Evolutionary conservation across 2,113 vertebrate species (phyloP).

Genomic region (Corythornis cristatus): DNA sequence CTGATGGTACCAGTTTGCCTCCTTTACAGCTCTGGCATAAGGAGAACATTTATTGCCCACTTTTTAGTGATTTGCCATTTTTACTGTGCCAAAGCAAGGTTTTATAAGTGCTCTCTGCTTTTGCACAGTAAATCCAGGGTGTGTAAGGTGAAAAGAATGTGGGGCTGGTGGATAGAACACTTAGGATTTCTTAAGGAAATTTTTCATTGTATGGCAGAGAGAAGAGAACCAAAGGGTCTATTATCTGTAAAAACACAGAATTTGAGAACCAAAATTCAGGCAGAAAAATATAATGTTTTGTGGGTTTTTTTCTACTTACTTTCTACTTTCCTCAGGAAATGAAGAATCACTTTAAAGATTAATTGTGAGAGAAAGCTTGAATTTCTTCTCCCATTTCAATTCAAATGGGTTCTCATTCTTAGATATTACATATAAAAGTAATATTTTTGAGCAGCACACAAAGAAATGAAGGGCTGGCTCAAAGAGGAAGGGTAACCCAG

Average conservation of each 20-base stretch:
- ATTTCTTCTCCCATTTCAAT: conserved; percentile 48
- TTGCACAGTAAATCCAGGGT: conserved; percentile 20
- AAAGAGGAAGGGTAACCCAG: neutral
- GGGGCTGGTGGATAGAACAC: neutral
- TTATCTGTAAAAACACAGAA: conserved; percentile 32
- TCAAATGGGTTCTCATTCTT: neutral
- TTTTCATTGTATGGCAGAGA: conserved; percentile 11
- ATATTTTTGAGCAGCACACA: neutral
- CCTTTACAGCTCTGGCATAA: neutral
- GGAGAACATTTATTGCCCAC: neutral
- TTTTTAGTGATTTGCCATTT: conserved; percentile 5
- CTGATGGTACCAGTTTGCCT: neutral
- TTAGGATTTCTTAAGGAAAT: conserved; percentile 40
- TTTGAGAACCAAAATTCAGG: conserved; percentile 58
- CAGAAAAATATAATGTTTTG: neutral
- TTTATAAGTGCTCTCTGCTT: conserved; percentile 26
- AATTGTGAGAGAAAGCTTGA: neutral
- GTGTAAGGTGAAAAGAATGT: conserved; percentile 35
- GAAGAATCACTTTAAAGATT: conserved; percentile 19
- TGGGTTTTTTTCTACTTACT: conserved; percentile 28
- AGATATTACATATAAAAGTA: conserved; percentile 23
- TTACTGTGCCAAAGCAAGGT: conserved; percentile 2
- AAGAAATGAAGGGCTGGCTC: neutral
- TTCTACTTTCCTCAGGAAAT: conserved; percentile 39
- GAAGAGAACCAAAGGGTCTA: conserved; percentile 18